Base-by-base conservation (phyloP, 2,888 invertebrate genomes). In the Platycheirus albimanus region DNA sequence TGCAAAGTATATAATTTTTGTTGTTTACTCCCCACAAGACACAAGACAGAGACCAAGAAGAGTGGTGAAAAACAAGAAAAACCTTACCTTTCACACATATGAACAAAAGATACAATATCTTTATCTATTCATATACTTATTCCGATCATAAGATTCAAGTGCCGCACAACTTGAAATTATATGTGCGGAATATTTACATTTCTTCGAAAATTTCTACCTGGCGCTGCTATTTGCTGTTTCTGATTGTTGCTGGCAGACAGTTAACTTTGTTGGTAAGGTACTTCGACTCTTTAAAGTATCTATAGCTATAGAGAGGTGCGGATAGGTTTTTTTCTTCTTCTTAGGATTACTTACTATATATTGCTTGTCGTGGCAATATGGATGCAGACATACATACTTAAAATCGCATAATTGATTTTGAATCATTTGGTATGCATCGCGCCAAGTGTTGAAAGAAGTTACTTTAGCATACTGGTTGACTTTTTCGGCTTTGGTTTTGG, bases 131-230 rank as follows among this genome's bases (percentile, higher is more conserved):
- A 33, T 19, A 15, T 33, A 5, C 17, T 3, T 19, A 54, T 3
- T 24, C 15, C 30, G 19, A 36, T 36, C 19, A 61, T 61, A 45
- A 45, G 61, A 75, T 71, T 61, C 56, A 66, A 75, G 75, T 75
- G 67, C 56, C 41, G 66, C 74, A 19, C 15, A 30, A 67, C 30
- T 30, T 19, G 52, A 67, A 54, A 54, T 74, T 79, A 69, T 79
- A 72, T 79, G 78, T 49, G 67, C 76, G 64, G 66, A 76, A 81
- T 81, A 64, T 69, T 79, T 54, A 64, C 69, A 75, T 80, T 75
- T 80, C 75, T 80, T 75, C 63, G 38, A 70, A 80, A 80, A 76
- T 76, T 77, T 81, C 81, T 81, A 72, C 71, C 76, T 71, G 70
- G 75, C 49, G 49, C 45, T 54, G 66, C 19, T 51, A 63, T 41